Conservation (phyloP, 2,113 vertebrate genomes). For the Crotalus viridis region DNA sequence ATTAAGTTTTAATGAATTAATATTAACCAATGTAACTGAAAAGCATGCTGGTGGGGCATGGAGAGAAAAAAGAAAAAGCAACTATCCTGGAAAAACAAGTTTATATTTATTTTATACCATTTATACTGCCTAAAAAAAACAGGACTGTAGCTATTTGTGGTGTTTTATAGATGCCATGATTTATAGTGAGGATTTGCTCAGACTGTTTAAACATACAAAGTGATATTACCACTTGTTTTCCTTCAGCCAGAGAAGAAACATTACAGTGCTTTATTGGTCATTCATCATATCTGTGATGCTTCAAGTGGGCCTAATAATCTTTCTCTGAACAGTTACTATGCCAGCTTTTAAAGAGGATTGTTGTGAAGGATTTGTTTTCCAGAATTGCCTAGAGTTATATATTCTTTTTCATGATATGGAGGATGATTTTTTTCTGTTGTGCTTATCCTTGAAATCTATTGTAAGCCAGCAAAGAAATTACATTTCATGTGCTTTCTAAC, state of each 20-base stretch:
- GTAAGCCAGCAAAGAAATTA: not conserved
- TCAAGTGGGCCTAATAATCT: constrained; percentile 2
- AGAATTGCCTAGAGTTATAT: not conserved
- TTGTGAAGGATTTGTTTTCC: constrained; percentile 8
- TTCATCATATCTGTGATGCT: constrained; percentile 11
- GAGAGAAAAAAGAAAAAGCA: not conserved
- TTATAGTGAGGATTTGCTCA: constrained; percentile 8
- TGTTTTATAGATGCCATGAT: not conserved
- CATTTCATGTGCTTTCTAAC: not conserved
- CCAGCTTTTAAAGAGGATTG: constrained; percentile 8
- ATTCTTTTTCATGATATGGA: not conserved
- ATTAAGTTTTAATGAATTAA: not conserved
- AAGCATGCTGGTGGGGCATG: not conserved
- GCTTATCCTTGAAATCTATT: not conserved
- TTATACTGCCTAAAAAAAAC: not conserved
- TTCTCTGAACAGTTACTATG: not conserved
- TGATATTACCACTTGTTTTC: constrained; percentile 2
- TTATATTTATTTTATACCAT: not conserved
- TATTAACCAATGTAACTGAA: not conserved
- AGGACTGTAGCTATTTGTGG: not conserved
- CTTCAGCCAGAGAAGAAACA: constrained; percentile 9
- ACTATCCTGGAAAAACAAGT: not conserved
- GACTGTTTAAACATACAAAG: constrained; percentile 3
- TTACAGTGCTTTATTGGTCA: constrained; percentile 7
- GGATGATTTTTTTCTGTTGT: not conserved